phyloP scores from a whole-genome alignment of 2,113 vertebrate genomes.

The Mus musculus region GRCm39 chr17:90311501-90312000 shows the following conservation, averaged over 20 bases:
- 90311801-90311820: conserved; percentile 59
- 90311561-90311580: no score
- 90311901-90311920: conserved; percentile 78
- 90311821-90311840: conserved; percentile 63
- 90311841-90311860: conserved; percentile 58
- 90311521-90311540: background rate
- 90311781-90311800: conserved; percentile 52
- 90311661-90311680: conserved; percentile 52
- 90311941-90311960: conserved; percentile 77
- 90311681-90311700: conserved; percentile 48
- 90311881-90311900: conserved; percentile 76
- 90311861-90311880: conserved; percentile 62
- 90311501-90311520: background rate
- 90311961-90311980: conserved; percentile 60
- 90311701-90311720: conserved; percentile 39
- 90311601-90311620: no score
- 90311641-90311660: conserved; percentile 22
- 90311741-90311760: background rate
- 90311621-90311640: background rate
- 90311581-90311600: background rate
- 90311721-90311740: conserved; percentile 18
- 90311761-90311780: conserved; percentile 58
- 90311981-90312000: conserved; percentile 71
- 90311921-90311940: conserved; percentile 78
- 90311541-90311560: background rate